Percentiles rank a stretch among this genome's conserved stretches.
Conservation (phyloP, 2,888 invertebrate species). For the Phrixothrix hirtus region DNA sequence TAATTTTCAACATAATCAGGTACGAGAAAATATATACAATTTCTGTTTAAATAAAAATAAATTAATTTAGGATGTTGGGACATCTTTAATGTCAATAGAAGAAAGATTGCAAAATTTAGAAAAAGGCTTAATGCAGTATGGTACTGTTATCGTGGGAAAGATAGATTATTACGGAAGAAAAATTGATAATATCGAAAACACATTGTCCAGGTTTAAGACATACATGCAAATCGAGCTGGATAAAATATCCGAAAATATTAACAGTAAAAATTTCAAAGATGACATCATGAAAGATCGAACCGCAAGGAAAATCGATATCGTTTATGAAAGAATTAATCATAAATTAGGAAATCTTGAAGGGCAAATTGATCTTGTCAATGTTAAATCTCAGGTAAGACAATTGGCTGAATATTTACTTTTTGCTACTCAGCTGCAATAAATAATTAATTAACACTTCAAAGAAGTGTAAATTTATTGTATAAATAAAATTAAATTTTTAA, state of each 20-base stretch:
- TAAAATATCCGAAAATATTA: conserved; percentile 52
- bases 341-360: conserved; percentile 52
- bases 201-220: conserved; percentile 45
- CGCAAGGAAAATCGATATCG: conserved; percentile 53
- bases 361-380: conserved; percentile 48
- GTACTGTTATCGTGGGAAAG: conserved; percentile 51
- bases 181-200: conserved; percentile 52
- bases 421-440: no score
- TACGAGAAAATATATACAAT: no score
- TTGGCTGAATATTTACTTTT: no score
- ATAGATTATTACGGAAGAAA: conserved; percentile 55
- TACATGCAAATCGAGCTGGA: conserved; percentile 50
- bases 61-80: no score
- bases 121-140: conserved; percentile 48
- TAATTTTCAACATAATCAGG: no score
- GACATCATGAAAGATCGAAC: conserved; percentile 53
- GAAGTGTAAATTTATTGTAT: no score
- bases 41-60: no score
- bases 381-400: conserved; percentile 54
- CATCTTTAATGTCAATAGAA: conserved; percentile 53
- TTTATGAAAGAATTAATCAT: conserved; percentile 54
- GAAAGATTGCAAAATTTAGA: conserved; percentile 52
- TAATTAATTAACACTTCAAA: no score
- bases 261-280: conserved; percentile 54
- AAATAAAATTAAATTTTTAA: no score